A percentile compares a stretch with the other conserved stretches of the same genome.
phyloP scores from a whole-genome alignment of 2,888 invertebrate genomes.

The Andrena dorsata region DNA sequence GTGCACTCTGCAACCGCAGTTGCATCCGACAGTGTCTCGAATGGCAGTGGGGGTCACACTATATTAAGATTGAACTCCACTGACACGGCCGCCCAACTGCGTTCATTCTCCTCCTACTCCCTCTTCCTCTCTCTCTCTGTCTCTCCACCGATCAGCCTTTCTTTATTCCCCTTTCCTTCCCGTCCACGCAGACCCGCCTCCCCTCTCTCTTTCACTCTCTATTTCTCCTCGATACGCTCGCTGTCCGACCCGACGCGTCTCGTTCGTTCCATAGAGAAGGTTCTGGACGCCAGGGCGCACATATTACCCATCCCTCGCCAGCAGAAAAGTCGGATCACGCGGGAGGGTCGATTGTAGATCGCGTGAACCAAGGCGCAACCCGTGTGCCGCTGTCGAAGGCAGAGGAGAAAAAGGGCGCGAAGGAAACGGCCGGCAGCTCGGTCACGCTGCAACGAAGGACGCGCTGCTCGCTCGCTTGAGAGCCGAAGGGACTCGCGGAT shows the following conservation, averaged over 20 bases:
- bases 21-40: conserved; percentile 77
- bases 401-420: conserved; percentile 30
- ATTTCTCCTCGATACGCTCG: conserved; percentile 50
- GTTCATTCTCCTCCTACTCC: conserved; percentile 71
- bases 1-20: conserved; percentile 65
- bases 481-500: conserved; percentile 44
- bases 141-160: conserved; percentile 27
- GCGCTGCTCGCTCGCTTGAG: conserved; percentile 15
- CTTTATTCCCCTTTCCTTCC: conserved; percentile 41
- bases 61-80: conserved; percentile 85
- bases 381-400: conserved; percentile 9
- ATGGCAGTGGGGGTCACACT: conserved; percentile 84
- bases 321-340: conserved; percentile 60
- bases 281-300: conserved; percentile 14
- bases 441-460: conserved; percentile 41
- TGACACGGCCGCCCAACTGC: conserved; percentile 79
- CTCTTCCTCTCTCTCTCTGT: conserved; percentile 51
- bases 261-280: conserved; percentile 47
- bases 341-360: conserved; percentile 42
- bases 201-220: conserved; percentile 29
- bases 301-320: background rate
- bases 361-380: conserved; percentile 10
- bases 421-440: conserved; percentile 33
- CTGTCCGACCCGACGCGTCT: conserved; percentile 53
- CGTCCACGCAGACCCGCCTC: conserved; percentile 47